Conservation (phyloP, 92 coral and sea anemone genomes). For the Galaxea fascicularis region DNA sequence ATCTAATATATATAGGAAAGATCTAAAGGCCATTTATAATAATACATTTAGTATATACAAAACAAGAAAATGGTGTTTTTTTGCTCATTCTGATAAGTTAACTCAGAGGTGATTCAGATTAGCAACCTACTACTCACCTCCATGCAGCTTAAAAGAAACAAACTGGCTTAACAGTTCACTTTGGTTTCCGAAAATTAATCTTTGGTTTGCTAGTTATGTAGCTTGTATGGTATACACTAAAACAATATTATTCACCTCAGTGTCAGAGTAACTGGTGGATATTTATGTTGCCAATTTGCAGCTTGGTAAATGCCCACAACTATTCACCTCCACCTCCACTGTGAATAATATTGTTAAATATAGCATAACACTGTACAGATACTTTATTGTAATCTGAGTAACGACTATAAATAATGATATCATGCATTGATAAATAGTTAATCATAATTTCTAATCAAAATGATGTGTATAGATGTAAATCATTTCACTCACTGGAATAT, state of each 20-base stretch:
- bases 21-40: not conserved
- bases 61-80: not conserved
- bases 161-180: not conserved
- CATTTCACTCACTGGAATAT: not conserved
- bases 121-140: conserved; percentile 8
- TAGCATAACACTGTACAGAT: not conserved
- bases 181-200: conserved; percentile 1
- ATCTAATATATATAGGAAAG: not conserved
- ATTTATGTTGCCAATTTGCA: not conserved
- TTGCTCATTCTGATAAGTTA: no score
- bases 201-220: conserved; percentile 10
- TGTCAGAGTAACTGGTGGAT: no score
- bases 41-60: not conserved
- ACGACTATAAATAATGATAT: not conserved
- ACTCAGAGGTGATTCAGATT: not conserved
- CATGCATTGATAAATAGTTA: not conserved
- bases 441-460: conserved; percentile 3
- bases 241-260: not conserved
- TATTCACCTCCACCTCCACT: conserved; percentile 1
- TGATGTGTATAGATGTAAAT: not conserved
- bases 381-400: not conserved
- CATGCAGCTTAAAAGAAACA: not conserved
- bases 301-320: conserved; percentile 6
- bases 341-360: conserved; percentile 4
- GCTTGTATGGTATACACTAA: conserved; percentile 14